Evolutionary conservation across 2,888 invertebrate genomes (phyloP), one percentile per base, ranked within the genome.

Genomic region (Sycophila texana): DNA sequence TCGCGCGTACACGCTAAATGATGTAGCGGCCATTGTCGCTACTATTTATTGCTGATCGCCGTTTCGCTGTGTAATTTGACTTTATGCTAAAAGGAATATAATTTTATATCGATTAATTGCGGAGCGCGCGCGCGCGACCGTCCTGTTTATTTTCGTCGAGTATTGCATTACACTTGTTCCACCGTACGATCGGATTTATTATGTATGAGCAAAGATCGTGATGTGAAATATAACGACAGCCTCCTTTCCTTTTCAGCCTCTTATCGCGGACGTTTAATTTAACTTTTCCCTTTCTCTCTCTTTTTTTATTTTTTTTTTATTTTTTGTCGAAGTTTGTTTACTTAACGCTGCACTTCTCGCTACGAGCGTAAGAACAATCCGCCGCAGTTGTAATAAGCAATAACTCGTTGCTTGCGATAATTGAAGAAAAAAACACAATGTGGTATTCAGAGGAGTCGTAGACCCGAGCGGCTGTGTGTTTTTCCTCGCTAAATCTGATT

Each of bases 221-320:
- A 72, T 47, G 26, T 13, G 51, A 72, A 72, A 51, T 51, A 18
- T 61, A 72, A 72, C 51, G 61, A 72, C 53, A 47, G 16, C 22
- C n/a, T 53, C 53, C 14, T 53, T n/a, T 53, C 53, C 14, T 53
- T n/a, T 53, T 53, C 53, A 14, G 14, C 53, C n/a, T 53, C 14
- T 53, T 53, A 53, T n/a, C 53, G 16, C 53, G 3, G 14, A 13
- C 53, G 4, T n/a, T 53, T n/a, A 53, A 14, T 53, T n/a, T 53
- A 14, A n/a, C n/a, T 53, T n/a, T 51, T 51, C 14, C 4, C 51
- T 4, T 51, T 14, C 4, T 51, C 5, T 51, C 4, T 4, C 4
- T 51, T 14, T 4, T 51, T 4, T 51, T 1, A 2, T 14, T 51
- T 16, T n/a, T 53, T 53, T 53, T n/a, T 16, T n/a, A 16, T 53